Percentiles rank a stretch among this genome's conserved stretches.
These are phyloP conservation scores for Esperia sulphurella DNA, from an alignment of 2,888 invertebrate genomes.

Conservation along the genomic window DNA sequence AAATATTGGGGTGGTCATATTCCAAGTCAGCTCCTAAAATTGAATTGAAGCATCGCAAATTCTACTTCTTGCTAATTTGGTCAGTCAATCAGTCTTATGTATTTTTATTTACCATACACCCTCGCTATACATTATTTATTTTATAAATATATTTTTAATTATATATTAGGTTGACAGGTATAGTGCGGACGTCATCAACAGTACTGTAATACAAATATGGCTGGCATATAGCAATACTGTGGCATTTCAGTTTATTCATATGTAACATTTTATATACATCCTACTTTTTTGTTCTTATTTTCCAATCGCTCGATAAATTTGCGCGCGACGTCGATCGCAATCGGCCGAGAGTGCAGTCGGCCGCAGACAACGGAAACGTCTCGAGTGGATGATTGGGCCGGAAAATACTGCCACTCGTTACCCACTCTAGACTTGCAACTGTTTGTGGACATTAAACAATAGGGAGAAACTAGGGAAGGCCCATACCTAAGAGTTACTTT, in stretches of 20 bases:
- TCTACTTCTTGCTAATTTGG: too few species aligned
- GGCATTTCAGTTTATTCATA: neutral
- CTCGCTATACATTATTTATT: too few species aligned
- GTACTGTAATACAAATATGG: too few species aligned
- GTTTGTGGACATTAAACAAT: conserved; percentile 5
- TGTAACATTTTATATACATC: too few species aligned
- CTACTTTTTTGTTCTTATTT: conserved; percentile 1
- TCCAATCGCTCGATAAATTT: conserved; percentile 9
- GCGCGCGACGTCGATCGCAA: conserved; percentile 11
- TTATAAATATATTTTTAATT: too few species aligned
- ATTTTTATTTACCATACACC: too few species aligned
- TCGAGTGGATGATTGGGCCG: conserved; percentile 74
- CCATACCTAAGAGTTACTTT: neutral
- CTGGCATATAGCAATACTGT: conserved; percentile 13
- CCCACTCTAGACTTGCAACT: conserved; percentile 27
- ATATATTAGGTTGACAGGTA: too few species aligned
- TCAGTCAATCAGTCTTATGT: too few species aligned
- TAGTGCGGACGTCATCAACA: too few species aligned
- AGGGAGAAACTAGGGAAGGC: neutral
- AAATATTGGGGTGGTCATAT: too few species aligned
- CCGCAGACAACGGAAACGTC: conserved; percentile 64
- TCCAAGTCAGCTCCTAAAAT: too few species aligned
- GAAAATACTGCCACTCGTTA: conserved; percentile 55
- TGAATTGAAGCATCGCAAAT: too few species aligned
- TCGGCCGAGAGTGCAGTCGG: conserved; percentile 1